These are phyloP conservation scores for Carduelis carduelis DNA, from an alignment of 2,797 vertebrate genomes.

Conservation along the genomic window DNA sequence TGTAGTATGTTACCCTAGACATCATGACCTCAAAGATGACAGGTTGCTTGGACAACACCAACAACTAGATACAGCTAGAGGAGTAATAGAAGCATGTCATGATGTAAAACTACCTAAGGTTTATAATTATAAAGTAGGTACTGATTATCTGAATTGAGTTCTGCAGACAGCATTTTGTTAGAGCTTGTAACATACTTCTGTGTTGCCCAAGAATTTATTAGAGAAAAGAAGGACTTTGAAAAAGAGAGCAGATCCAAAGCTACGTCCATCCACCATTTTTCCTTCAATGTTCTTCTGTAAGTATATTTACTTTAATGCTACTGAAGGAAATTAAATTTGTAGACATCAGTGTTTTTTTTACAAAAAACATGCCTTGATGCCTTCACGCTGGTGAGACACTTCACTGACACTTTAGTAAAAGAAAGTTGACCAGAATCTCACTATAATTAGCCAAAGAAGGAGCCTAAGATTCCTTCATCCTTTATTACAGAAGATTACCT, in stretches of 20 bases:
- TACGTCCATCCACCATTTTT: background rate
- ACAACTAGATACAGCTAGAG: background rate
- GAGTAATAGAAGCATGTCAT: background rate
- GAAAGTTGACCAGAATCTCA: background rate
- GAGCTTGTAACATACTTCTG: background rate
- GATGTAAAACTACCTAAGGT: background rate
- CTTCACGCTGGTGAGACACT: background rate
- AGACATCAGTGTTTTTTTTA: background rate
- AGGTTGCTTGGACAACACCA: background rate
- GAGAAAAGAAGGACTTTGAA: background rate
- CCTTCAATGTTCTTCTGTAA: background rate
- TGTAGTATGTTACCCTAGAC: background rate
- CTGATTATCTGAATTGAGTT: background rate
- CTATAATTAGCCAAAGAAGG: background rate
- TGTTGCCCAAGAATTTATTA: background rate
- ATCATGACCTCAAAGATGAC: background rate
- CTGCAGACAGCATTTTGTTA: background rate
- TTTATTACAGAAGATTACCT: background rate
- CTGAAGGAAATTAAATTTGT: background rate
- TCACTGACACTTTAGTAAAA: background rate
- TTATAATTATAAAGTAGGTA: background rate
- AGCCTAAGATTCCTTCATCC: background rate
- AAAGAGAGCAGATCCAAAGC: background rate
- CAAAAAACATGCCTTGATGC: background rate
- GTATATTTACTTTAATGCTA: background rate